phyloP scores from a whole-genome alignment of 1,140 invertebrate genomes.

The Bombus soroeensis region DNA sequence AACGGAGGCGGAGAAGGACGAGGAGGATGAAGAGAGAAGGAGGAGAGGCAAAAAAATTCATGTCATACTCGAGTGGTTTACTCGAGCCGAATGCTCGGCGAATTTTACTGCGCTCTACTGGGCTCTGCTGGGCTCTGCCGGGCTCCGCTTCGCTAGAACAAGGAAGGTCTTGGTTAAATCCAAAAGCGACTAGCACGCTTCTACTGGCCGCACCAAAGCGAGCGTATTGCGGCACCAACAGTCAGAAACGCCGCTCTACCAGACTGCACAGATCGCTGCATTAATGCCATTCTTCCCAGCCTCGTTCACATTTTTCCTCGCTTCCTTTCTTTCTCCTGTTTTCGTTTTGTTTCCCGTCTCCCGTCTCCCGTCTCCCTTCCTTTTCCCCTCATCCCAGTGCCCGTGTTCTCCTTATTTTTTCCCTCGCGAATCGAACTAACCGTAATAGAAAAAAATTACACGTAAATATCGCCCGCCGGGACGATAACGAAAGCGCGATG shows the following conservation, averaged over 20 bases:
- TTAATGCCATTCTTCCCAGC: conserved; percentile 47
- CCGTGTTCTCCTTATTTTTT: not conserved
- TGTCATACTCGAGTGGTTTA: conserved; percentile 67
- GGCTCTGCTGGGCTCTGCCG: conserved; percentile 42
- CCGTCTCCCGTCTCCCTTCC: not conserved
- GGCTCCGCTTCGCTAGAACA: conserved; percentile 63
- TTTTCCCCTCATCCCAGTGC: not conserved
- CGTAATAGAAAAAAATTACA: conserved; percentile 12
- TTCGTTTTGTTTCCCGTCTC: no score
- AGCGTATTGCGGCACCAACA: conserved; percentile 39
- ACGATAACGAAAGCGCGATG: not conserved
- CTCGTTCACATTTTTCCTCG: conserved; percentile 33
- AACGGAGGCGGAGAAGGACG: not conserved
- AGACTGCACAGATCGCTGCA: conserved; percentile 52
- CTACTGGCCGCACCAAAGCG: conserved; percentile 56
- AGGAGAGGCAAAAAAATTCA: conserved; percentile 48
- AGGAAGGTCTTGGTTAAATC: conserved; percentile 62
- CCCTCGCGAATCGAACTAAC: conserved; percentile 21
- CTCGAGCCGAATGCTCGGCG: conserved; percentile 57
- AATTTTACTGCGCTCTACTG: conserved; percentile 64
- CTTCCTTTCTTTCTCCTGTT: not conserved
- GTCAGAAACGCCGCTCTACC: conserved; percentile 48
- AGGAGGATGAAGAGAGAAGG: not conserved
- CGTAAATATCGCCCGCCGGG: not conserved
- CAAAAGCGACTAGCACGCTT: conserved; percentile 55